Percentiles rank a stretch among this genome's conserved stretches.
phyloP scores from a whole-genome alignment of 2,113 vertebrate genomes.

The Arenaria interpres region DNA sequence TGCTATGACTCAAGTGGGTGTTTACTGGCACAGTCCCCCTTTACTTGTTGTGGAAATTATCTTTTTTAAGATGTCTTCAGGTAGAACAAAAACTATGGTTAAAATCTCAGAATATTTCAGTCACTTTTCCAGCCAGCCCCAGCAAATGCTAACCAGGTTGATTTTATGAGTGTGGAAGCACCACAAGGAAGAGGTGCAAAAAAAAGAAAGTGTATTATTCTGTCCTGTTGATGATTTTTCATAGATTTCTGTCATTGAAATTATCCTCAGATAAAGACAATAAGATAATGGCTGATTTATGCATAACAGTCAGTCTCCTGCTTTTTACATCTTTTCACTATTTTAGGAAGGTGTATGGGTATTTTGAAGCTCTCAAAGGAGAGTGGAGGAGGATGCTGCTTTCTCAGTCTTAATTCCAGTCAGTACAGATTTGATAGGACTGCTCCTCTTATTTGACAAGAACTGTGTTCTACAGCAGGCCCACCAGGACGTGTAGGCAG shows the following conservation, averaged over 20 bases:
- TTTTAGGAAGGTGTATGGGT: not conserved
- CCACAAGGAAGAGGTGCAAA: not conserved
- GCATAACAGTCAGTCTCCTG: not conserved
- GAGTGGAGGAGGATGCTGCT: not conserved
- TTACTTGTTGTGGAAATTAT: not conserved
- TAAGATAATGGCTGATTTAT: not conserved
- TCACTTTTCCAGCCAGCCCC: not conserved
- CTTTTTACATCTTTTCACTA: not conserved
- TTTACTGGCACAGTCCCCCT: not conserved
- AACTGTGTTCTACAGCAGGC: not conserved
- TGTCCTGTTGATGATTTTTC: not conserved
- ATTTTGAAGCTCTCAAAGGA: not conserved
- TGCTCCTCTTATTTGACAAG: not conserved
- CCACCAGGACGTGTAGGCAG: rapidly evolving
- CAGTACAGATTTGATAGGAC: not conserved
- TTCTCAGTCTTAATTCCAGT: not conserved
- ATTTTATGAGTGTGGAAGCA: not conserved
- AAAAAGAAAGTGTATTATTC: not conserved
- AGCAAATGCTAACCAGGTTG: not conserved
- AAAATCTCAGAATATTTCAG: not conserved
- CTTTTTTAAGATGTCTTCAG: not conserved
- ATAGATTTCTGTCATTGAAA: not conserved
- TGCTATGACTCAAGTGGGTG: not conserved
- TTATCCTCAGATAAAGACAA: not conserved
- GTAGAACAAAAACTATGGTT: not conserved